Evolutionary conservation across 2,888 invertebrate species (phyloP).

Genomic region (Mechanitis messenoides): DNA sequence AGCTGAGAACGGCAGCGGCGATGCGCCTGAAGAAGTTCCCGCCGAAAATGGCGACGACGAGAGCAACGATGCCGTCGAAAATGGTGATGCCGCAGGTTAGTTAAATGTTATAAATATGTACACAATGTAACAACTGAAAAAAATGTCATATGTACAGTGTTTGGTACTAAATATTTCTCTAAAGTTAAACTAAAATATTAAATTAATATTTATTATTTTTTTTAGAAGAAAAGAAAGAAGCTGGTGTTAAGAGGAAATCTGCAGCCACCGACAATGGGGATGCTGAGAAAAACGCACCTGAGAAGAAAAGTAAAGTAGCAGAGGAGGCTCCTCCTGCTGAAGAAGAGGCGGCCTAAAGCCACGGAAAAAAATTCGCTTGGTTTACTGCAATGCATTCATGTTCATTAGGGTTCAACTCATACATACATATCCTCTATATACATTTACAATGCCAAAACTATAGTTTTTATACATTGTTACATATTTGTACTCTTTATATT

Average conservation of each 20-base stretch:
- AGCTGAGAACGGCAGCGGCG: conserved; percentile 63
- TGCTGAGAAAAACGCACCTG: conserved; percentile 80
- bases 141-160: background rate
- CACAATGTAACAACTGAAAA: too few species aligned
- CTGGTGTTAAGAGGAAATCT: conserved; percentile 83
- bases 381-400: conserved; percentile 73
- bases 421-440: conserved; percentile 55
- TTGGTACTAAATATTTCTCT: background rate
- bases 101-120: background rate
- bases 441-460: conserved; percentile 48
- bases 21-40: conserved; percentile 54
- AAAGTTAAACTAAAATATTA: too few species aligned
- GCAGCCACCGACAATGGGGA: conserved; percentile 74
- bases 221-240: conserved; percentile 67
- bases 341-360: conserved; percentile 76
- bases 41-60: conserved; percentile 69
- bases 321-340: conserved; percentile 77
- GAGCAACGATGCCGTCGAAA: conserved; percentile 69
- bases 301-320: conserved; percentile 83
- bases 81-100: conserved; percentile 64
- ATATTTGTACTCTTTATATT: conserved; percentile 44
- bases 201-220: conserved; percentile 1
- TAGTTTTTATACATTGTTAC: conserved; percentile 52
- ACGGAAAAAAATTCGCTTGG: conserved; percentile 47
- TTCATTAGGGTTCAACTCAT: conserved; percentile 68